phyloP scores from a whole-genome alignment of 2,888 invertebrate species.

The Cosmorhoe ocellata region DNA sequence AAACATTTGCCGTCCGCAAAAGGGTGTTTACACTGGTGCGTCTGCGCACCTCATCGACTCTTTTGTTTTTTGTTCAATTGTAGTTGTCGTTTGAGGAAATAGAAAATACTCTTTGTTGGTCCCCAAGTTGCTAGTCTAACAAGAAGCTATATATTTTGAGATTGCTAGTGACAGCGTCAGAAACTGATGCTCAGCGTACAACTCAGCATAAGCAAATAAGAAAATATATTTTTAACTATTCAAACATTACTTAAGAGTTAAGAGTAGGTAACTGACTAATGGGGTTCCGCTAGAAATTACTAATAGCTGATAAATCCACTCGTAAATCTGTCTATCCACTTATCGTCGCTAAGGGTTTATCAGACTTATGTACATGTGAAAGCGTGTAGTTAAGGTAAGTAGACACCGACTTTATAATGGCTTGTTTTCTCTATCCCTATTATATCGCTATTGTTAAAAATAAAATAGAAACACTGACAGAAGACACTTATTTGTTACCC shows the following conservation, averaged over 20 bases:
- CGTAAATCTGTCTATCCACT: constrained; percentile 46
- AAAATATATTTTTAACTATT: constrained; percentile 17
- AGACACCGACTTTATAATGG: background rate
- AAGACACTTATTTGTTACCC: no score
- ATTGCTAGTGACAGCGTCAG: no score
- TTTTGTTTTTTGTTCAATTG: background rate
- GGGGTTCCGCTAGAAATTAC: constrained; percentile 41
- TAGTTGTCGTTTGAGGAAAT: no score
- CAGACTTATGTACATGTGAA: constrained; percentile 21
- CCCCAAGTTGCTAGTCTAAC: no score
- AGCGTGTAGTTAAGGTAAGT: constrained; percentile 13
- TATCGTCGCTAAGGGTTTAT: constrained; percentile 37
- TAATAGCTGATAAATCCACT: constrained; percentile 44
- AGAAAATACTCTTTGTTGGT: no score
- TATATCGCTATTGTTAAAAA: no score
- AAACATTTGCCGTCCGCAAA: constrained; percentile 44
- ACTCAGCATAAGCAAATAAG: background rate
- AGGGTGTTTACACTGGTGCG: constrained; percentile 48
- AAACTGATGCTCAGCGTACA: no score
- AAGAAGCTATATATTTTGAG: no score
- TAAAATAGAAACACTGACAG: no score
- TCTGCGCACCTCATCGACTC: constrained; percentile 9
- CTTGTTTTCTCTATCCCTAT: no score
- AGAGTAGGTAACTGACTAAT: constrained; percentile 35
- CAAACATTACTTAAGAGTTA: constrained; percentile 27